Base-by-base conservation (phyloP, 2,888 invertebrate genomes). In the Hecatera dysodea region DNA sequence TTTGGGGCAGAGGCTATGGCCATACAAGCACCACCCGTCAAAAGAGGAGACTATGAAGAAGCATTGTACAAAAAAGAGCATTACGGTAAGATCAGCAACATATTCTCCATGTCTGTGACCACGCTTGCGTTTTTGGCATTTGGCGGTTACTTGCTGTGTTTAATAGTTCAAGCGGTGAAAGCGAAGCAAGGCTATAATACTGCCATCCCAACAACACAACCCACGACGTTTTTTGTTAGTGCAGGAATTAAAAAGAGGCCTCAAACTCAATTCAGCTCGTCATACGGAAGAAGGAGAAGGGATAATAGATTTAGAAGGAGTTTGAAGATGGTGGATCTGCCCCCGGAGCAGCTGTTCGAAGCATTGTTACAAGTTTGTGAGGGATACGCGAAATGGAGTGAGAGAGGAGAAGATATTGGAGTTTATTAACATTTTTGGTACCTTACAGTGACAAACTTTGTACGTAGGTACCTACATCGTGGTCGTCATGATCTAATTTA, bases 101-200 rank as follows among this genome's bases (percentile, higher is more conserved):
- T 98, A 63, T 98, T 98, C 87, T 97, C 98, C 77, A 96, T 98
- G 81, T 97, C 98, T 0, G 96, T 98, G 15, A 98, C 98, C 0
- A 97, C 98, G 0, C 92, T 98, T 65, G 97, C 98, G 0, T 98
- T 98, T 92, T 92, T 98, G 11, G 98, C 98, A 0, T 98, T 98
- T 86, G 98, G 98, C 0, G 98, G 98, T 1, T 98, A 98, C 88
- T 92, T 98, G 27, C 90, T 98, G 2, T 98, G 98, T 84, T 93
- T 98, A 59, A 97, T 98, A 64, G 97, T 98, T 36, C 97, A 98
- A 86, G 97, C 98, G 0, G 96, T 98, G 65, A 97, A 97, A 87
- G 96, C 97, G 27, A 98, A 98, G 89, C 96, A 96, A 79, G 93
- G 87, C 33, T 90, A 90, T 76, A 88, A 87, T 36, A 57, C 79